A percentile compares a stretch with the other conserved stretches of the same genome.
Evolutionary conservation across 1,140 invertebrate species (phyloP).

Genomic region (Argopecten irradians): DNA sequence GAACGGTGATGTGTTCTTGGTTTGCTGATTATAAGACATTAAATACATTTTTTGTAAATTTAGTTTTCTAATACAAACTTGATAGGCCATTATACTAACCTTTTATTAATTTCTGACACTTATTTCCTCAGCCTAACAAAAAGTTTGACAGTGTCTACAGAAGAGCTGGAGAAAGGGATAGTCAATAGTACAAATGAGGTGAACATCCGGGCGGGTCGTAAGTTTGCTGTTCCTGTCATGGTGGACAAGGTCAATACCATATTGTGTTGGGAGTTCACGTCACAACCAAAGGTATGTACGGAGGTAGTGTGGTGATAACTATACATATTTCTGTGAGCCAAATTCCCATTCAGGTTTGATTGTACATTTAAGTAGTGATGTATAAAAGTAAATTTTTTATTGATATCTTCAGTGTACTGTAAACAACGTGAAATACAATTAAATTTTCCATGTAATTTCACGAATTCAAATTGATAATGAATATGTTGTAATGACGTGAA

Average conservation of each 20-base stretch:
- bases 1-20: too few species aligned
- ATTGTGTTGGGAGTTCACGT: constrained; percentile 73
- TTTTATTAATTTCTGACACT: constrained; percentile 5
- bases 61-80: neutral
- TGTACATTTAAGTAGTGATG: neutral
- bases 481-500: too few species aligned
- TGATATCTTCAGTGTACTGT: too few species aligned
- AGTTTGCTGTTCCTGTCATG: constrained; percentile 67
- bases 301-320: too few species aligned
- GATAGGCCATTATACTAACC: neutral
- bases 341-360: neutral
- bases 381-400: neutral
- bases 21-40: too few species aligned
- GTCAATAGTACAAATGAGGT: constrained; percentile 68
- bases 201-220: constrained; percentile 68
- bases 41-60: too few species aligned
- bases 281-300: constrained; percentile 72
- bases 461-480: too few species aligned
- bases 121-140: constrained; percentile 62
- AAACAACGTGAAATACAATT: too few species aligned
- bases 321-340: too few species aligned
- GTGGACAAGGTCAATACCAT: constrained; percentile 61
- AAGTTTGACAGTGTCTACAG: constrained; percentile 64
- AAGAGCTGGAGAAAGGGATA: constrained; percentile 66
- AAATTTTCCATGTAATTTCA: too few species aligned